Evolutionary conservation across 1,140 invertebrate genomes (phyloP), one percentile per base, ranked within the genome.

Genomic region (Trigoniulus corallinus): DNA sequence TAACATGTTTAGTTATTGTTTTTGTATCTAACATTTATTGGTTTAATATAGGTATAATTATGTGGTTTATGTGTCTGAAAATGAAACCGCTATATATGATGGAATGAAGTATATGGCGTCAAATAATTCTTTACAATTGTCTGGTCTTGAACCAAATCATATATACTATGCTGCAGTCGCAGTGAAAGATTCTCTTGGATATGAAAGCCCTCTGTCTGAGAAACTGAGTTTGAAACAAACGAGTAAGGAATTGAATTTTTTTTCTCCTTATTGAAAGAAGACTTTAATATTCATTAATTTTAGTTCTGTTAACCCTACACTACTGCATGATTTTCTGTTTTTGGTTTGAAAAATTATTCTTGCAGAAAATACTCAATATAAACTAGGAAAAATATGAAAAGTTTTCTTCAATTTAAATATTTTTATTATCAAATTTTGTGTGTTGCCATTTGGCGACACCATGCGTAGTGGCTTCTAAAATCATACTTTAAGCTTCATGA

Each of bases 161-260:
- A n/a, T 20, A 10, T 76, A 82, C 58, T 75, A 75, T 27, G 77
- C 82, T 51, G 74, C 74, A 39, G 78, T 86, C 1, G 64, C 74
- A 37, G 60, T 77, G 0, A 66, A 75, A 18, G 77, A 78, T 1
- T 61, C 70, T 2, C 69, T 76, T 27, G 81, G 81, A 0, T 82
- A 79, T 58, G 67, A 40, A 20, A 56, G 59, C 13, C 46, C 47
- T 20, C 26, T 51, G 2, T 56, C 55, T 18, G 54, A 55, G 27
- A 15, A 47, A 48, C 37, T 20, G 20, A 4, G 18, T 12, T 41
- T 50, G 10, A 46, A 18, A 26, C 37, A 7, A 10, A 15, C 22
- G 3, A 27, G 40, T 41, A 22, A 18, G 48, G 12, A 40, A 15
- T n/a, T n/a, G n/a, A n/a, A 7, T 34, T 47, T 47, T 47, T 20